Base-by-base conservation (phyloP, 2,888 invertebrate species). In the Keiferia lycopersicella region DNA sequence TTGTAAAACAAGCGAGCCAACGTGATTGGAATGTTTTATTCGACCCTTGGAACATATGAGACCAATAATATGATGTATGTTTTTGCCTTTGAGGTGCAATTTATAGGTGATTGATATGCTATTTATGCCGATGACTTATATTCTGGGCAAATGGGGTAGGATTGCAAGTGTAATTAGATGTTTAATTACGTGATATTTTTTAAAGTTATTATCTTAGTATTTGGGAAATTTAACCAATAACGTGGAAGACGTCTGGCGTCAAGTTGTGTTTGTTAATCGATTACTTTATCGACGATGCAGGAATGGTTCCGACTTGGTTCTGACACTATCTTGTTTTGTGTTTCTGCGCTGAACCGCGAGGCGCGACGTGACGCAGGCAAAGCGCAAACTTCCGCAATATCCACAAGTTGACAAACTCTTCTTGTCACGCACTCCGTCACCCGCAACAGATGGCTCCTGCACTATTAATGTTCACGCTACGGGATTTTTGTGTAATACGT, bases 1-100 rank as follows among this genome's bases (percentile, higher is more conserved):
- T 90, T 89, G 91, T 91, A 89, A 90, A 91, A 90, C 89, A 89
- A 88, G 86, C 90, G 83, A 81, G 79, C 82, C 84, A 82, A 88
- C 91, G 91, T 91, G 91, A 91, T 88, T 86, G 89, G 91, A 91
- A 91, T 91, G 86, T 83, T 87, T 86, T 84, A 86, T 83, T 77
- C 82, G 86, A 84, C 88, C 88, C 87, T 82, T 78, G 76, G 80
- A 89, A 88, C 90, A 88, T 88, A 88, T 90, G 90, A 89, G 88
- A 81, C 89, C 84, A 77, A 73, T 86, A 77, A 73, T 86, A 84
- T 89, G 90, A 90, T 89, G 83, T 87, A 90, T 90, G 87, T 85
- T 83, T n/a, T 87, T 87, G 81, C 80, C 83, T 84, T 86, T 85
- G 85, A 87, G 83, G 82, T 81, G 72, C 69, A 81, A 84, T 83